Evolutionary conservation across 1,140 invertebrate genomes (phyloP).

Genomic region (Anastrepha ludens): DNA sequence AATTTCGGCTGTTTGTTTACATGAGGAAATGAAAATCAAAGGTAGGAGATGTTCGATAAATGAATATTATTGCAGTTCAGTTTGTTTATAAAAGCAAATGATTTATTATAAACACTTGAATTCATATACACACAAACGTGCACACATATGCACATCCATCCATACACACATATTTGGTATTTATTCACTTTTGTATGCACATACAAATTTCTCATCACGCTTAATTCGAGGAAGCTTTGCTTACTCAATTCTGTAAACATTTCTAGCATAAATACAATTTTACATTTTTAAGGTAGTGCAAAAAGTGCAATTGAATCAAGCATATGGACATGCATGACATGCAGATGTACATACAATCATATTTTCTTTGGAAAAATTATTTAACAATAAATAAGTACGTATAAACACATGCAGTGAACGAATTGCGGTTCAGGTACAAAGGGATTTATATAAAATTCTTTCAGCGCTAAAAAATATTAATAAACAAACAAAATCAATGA

Average conservation of each 20-base stretch:
- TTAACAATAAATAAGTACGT: too few relatives aligned
- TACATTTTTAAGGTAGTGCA: not conserved
- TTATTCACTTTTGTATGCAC: not conserved
- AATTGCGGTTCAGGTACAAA: too few relatives aligned
- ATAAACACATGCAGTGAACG: too few relatives aligned
- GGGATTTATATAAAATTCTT: too few relatives aligned
- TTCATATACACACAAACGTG: not conserved
- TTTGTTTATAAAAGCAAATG: slow-evolving; percentile 5
- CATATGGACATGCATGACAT: not conserved
- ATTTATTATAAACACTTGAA: not conserved
- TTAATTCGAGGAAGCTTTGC: slow-evolving; percentile 28
- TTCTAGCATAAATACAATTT: not conserved
- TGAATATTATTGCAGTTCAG: not conserved
- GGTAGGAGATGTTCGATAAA: not conserved
- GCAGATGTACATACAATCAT: not conserved
- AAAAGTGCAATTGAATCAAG: not conserved
- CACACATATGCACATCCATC: not conserved
- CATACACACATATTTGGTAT: too few relatives aligned
- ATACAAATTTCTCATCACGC: slow-evolving; percentile 4
- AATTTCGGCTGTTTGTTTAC: not conserved
- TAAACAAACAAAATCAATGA: too few relatives aligned
- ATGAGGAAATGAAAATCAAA: not conserved
- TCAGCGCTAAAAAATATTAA: too few relatives aligned
- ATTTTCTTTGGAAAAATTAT: not conserved
- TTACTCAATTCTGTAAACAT: slow-evolving; percentile 3